Conservation (phyloP, 2,888 invertebrate species). For the Eupithecia pulchellata region DNA sequence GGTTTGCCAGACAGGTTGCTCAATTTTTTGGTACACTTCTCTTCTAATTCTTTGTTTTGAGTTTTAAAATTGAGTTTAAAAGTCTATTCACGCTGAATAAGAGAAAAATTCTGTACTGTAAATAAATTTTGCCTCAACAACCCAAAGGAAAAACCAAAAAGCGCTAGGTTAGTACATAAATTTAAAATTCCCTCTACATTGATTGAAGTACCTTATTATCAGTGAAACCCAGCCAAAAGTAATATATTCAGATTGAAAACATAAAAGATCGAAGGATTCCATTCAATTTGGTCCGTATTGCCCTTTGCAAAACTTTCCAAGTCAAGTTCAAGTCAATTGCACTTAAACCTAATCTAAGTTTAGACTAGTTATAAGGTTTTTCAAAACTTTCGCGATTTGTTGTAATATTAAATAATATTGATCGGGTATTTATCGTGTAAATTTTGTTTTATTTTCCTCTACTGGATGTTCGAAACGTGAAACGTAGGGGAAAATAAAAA, state of each 20-base stretch:
- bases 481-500: too few species aligned
- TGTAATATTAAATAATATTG: too few species aligned
- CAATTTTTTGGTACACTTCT: too few species aligned
- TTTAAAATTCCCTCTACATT: conserved; percentile 25
- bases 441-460: too few species aligned
- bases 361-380: conserved; percentile 35
- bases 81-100: too few species aligned
- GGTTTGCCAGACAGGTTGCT: too few species aligned
- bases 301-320: conserved; percentile 40
- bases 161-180: background rate
- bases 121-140: background rate
- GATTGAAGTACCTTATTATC: conserved; percentile 30
- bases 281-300: conserved; percentile 41
- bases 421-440: too few species aligned
- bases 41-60: too few species aligned
- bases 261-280: conserved; percentile 41
- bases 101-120: background rate
- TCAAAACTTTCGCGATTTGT: too few species aligned
- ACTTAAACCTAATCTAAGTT: conserved; percentile 34
- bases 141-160: background rate
- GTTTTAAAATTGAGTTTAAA: too few species aligned
- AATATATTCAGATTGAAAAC: conserved; percentile 46
- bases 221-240: conserved; percentile 36
- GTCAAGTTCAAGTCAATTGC: conserved; percentile 31
- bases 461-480: too few species aligned